These are phyloP conservation scores for Poeciliopsis paucimaculata DNA, from an alignment of 2,797 vertebrate genomes.

Conservation along the genomic window DNA sequence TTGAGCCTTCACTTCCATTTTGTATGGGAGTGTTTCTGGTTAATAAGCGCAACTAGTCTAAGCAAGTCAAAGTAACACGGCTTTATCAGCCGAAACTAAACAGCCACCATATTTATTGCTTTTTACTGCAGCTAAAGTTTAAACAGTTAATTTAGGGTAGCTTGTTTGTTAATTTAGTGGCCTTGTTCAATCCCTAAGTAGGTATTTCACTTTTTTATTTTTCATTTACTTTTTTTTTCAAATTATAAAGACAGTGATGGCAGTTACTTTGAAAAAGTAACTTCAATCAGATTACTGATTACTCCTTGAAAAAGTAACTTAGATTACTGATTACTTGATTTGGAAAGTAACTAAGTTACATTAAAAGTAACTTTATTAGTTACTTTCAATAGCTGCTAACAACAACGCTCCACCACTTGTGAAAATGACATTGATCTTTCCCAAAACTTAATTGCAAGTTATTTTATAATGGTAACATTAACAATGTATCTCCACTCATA, in stretches of 20 bases:
- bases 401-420: too few species aligned
- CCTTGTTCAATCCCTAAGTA: background rate
- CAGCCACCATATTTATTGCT: background rate
- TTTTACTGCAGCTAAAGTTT: conserved; percentile 12
- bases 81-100: conserved; percentile 4
- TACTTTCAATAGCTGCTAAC: too few species aligned
- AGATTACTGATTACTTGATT: too few species aligned
- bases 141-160: background rate
- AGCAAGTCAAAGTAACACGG: background rate
- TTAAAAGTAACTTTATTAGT: too few species aligned
- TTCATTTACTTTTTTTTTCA: background rate
- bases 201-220: background rate
- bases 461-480: too few species aligned
- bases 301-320: too few species aligned
- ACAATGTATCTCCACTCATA: too few species aligned
- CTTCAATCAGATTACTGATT: too few species aligned
- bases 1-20: background rate
- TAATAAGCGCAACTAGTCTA: background rate
- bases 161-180: background rate
- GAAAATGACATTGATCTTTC: too few species aligned
- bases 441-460: too few species aligned
- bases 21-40: background rate
- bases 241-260: background rate
- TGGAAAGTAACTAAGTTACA: too few species aligned
- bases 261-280: too few species aligned